Evolutionary conservation across 2,113 vertebrate species (phyloP).

Genomic region (Scopus umbretta): DNA sequence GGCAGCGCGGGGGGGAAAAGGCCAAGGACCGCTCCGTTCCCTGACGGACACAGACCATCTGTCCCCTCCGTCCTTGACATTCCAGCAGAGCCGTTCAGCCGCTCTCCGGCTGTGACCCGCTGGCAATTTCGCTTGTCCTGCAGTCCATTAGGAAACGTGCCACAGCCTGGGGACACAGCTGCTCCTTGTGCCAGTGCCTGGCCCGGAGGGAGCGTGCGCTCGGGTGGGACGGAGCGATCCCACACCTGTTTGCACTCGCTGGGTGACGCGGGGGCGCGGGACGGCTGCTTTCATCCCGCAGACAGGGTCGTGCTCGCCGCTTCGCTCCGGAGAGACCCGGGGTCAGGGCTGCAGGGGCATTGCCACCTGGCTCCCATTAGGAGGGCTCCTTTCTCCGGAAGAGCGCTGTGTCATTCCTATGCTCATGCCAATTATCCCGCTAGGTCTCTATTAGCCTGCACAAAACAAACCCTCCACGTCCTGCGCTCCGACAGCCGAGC

Average conservation of each 20-base stretch:
- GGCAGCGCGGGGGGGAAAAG: background rate
- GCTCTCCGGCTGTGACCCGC: background rate
- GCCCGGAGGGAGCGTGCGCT: background rate
- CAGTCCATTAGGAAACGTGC: background rate
- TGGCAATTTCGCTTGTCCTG: background rate
- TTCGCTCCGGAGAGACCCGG: background rate
- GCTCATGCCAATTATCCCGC: slow-evolving; percentile 21
- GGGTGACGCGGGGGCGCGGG: background rate
- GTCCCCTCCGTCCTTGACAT: slow-evolving; percentile 48
- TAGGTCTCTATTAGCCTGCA: background rate
- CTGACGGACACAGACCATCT: slow-evolving; percentile 51
- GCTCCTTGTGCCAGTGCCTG: background rate
- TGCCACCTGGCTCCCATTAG: slow-evolving; percentile 59
- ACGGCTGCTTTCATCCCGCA: background rate
- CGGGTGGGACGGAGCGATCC: background rate
- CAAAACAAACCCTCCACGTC: background rate
- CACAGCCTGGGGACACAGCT: slow-evolving; percentile 25
- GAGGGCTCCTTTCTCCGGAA: slow-evolving; percentile 13
- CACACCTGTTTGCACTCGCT: background rate
- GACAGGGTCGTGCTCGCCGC: background rate
- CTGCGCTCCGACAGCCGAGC: background rate
- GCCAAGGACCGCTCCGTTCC: background rate
- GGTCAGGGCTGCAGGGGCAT: slow-evolving; percentile 22
- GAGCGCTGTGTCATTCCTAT: background rate
- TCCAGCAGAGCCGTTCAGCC: slow-evolving; percentile 8